Base-by-base conservation (phyloP, 2,797 vertebrate species). In the Hippoglossus hippoglossus region DNA sequence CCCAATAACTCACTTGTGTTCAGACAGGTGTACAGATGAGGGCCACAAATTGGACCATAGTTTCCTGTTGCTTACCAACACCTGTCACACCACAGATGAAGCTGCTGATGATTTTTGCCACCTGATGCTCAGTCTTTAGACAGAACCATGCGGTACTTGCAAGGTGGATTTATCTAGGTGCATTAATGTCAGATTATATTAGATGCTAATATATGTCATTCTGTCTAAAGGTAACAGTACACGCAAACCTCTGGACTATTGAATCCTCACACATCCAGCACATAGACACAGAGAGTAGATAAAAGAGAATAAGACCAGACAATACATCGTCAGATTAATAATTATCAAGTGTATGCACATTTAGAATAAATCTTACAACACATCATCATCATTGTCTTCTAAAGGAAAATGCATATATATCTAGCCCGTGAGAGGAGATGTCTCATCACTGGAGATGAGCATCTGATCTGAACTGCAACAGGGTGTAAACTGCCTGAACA, bases 401-500 rank as follows among this genome's bases (percentile, higher is more conserved):
- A 13, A 39, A 13, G 36, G 36, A 39, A 39, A 39, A 13, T 39
- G 18, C 6, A 44, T 44, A 21, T 49, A 19, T 46, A 21, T 49
- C 50, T 13, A 51, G 12, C 4, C 26, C 1, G 1, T 21, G 19
- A 34, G 21, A 22, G 3, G 46, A 9, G 31, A 19, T 3, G 50
- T 6, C 18, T n/a, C 34, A 31, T 28, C 19, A 41, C 8, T 52
- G 2, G 19, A 70, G 21, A 9, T 25, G 1, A 63, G 16, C n/a
- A 13, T 56, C 44, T 28, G 22, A 9, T 25, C 67, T 41, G 49
- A 39, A 12, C 36, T 39, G 36, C 11, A 44, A 47, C 50, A 28
- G 54, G 54, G 28, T 31, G 56, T 69, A 75, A 75, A 69, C 25
- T 15, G 24, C 19, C 50, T 54, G 71, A 39, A 26, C 15, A 21